These are phyloP conservation scores for Lerista edwardsae DNA, from an alignment of 2,797 vertebrate genomes.

Conservation along the genomic window DNA sequence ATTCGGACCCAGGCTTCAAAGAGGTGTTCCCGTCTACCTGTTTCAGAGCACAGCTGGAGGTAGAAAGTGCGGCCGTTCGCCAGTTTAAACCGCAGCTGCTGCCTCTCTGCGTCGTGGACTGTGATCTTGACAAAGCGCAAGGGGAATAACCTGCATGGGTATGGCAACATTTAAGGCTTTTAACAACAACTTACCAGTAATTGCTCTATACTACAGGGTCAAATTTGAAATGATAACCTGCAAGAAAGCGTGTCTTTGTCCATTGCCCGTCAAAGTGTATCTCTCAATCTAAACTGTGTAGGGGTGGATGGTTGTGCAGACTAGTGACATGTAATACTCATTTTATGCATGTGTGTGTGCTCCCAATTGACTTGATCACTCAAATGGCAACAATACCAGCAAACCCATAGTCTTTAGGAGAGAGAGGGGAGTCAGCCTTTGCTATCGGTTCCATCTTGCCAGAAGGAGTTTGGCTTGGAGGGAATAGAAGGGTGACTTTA, in stretches of 20 bases:
- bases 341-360: not conserved
- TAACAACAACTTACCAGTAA: not conserved
- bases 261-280: not conserved
- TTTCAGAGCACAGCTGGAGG: constrained; percentile 65
- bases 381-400: not conserved
- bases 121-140: constrained; percentile 71
- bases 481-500: not conserved
- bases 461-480: not conserved
- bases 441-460: not conserved
- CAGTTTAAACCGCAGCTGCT: constrained; percentile 66
- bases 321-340: not conserved
- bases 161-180: not conserved
- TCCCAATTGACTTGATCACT: not conserved
- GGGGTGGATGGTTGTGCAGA: not conserved
- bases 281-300: not conserved
- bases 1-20: constrained; percentile 68
- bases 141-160: constrained; percentile 59
- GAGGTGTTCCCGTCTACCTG: constrained; percentile 48
- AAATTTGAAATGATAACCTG: not conserved
- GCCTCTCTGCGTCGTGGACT: constrained; percentile 49
- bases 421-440: not conserved
- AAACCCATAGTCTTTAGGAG: not conserved
- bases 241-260: not conserved
- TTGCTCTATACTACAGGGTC: not conserved
- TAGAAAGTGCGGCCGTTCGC: constrained; percentile 69